These are phyloP conservation scores for Halocaridina rubra DNA, from an alignment of 2,888 invertebrate genomes.

Conservation along the genomic window DNA sequence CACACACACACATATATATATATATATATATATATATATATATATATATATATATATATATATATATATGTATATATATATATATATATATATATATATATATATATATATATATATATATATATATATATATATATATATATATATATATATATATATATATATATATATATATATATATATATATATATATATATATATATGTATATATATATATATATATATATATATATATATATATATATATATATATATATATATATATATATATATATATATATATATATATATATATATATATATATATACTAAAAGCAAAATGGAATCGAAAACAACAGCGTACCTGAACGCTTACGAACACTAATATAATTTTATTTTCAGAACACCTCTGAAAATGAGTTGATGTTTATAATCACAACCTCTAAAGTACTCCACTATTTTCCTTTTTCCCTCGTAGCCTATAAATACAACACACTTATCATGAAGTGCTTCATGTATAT, in stretches of 20 bases:
- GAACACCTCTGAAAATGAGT: too few relatives aligned
- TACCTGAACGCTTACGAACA: too few relatives aligned
- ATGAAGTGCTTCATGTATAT: neutral
- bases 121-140: neutral
- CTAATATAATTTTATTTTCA: too few relatives aligned
- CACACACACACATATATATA: neutral
- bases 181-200: neutral
- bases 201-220: neutral
- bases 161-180: neutral
- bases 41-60: slow-evolving; percentile 8
- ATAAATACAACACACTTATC: too few relatives aligned
- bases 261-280: neutral
- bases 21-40: slow-evolving; percentile 4
- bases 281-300: neutral
- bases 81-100: neutral
- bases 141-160: neutral
- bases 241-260: neutral
- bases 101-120: neutral
- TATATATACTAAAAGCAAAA: neutral
- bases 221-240: neutral
- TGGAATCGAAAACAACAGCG: too few relatives aligned
- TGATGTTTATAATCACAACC: too few relatives aligned
- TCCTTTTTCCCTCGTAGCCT: too few relatives aligned
- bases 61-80: neutral
- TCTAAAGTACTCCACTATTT: too few relatives aligned